A percentile compares a stretch with the other conserved stretches of the same genome.
Conservation (phyloP, 2,113 vertebrate genomes). For the Andinoacara biseriatus region DNA sequence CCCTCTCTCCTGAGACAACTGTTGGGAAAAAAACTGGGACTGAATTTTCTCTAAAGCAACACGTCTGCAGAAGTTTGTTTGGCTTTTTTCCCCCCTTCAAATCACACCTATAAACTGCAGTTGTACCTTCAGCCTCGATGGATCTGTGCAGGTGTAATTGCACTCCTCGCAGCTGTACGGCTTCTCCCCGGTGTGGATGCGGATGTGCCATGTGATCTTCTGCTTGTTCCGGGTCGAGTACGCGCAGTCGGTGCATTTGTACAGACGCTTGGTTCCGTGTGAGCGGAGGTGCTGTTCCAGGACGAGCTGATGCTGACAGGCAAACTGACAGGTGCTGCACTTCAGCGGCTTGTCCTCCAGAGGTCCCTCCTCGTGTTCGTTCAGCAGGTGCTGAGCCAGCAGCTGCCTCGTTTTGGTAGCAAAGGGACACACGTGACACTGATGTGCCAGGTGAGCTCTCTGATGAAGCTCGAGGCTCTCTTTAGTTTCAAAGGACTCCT, state of each 20-base stretch:
- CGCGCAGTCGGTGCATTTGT: conserved; percentile 92
- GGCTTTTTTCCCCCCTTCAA: no score
- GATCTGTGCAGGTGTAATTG: conserved; percentile 90
- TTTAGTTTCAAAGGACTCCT: conserved; percentile 78
- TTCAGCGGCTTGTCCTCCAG: conserved; percentile 77
- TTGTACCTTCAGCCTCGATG: conserved; percentile 91
- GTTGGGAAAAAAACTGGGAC: not conserved
- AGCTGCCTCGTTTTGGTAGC: conserved; percentile 85
- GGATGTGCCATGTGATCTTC: conserved; percentile 98
- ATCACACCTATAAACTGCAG: no score
- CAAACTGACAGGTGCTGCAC: conserved; percentile 88
- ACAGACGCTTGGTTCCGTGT: conserved; percentile 89
- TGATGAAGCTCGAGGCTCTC: conserved; percentile 83
- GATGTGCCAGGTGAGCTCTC: conserved; percentile 84
- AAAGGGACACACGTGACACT: conserved; percentile 87
- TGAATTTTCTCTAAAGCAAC: not conserved
- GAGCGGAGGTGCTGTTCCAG: conserved; percentile 93
- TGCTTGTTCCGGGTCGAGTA: conserved; percentile 94
- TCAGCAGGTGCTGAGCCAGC: conserved; percentile 87
- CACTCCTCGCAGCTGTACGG: conserved; percentile 94
- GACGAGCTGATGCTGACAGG: conserved; percentile 89
- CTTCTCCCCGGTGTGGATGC: conserved; percentile 95
- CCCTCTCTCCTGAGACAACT: not conserved
- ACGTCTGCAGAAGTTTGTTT: rapidly evolving
- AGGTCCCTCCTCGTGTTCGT: conserved; percentile 81